Evolutionary conservation across 2,888 invertebrate species (phyloP).

Genomic region (Pseudoips prasinana): DNA sequence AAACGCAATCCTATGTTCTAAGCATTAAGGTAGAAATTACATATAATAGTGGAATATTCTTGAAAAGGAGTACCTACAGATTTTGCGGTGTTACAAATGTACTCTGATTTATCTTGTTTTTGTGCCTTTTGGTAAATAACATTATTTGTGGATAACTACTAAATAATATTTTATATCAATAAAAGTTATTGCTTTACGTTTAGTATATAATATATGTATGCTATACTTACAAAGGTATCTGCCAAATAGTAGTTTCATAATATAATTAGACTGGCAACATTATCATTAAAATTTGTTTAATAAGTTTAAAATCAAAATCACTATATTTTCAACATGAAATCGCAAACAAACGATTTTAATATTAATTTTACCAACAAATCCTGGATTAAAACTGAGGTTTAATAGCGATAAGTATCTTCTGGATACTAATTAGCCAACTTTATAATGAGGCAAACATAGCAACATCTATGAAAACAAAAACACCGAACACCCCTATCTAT

Average conservation of each 20-base stretch:
- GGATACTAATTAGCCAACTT: slow-evolving; percentile 49
- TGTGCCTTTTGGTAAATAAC: slow-evolving; percentile 30
- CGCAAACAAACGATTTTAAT: too few species aligned
- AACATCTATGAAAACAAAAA: slow-evolving; percentile 32
- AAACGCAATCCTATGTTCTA: slow-evolving; percentile 41
- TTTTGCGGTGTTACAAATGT: slow-evolving; percentile 43
- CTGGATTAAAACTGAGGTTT: slow-evolving; percentile 10
- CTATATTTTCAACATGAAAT: too few species aligned
- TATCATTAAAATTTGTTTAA: too few species aligned
- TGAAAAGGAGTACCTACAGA: slow-evolving; percentile 38
- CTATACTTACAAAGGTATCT: too few species aligned
- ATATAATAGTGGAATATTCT: slow-evolving; percentile 5
- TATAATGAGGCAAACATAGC: slow-evolving; percentile 31
- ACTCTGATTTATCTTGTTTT: slow-evolving; percentile 49
- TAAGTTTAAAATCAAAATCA: too few species aligned
- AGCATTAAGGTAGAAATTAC: slow-evolving; percentile 31
- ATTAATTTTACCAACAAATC: slow-evolving; percentile 4
- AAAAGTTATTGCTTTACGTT: too few species aligned
- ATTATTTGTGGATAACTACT: neutral
- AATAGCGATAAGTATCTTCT: slow-evolving; percentile 5
- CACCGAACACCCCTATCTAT: slow-evolving; percentile 27
- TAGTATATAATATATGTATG: too few species aligned
- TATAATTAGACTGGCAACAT: too few species aligned
- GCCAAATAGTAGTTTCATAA: too few species aligned
- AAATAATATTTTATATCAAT: neutral